Evolutionary conservation across 2,888 invertebrate genomes (phyloP), one percentile per base, ranked within the genome.

Genomic region (Papilio demoleus): DNA sequence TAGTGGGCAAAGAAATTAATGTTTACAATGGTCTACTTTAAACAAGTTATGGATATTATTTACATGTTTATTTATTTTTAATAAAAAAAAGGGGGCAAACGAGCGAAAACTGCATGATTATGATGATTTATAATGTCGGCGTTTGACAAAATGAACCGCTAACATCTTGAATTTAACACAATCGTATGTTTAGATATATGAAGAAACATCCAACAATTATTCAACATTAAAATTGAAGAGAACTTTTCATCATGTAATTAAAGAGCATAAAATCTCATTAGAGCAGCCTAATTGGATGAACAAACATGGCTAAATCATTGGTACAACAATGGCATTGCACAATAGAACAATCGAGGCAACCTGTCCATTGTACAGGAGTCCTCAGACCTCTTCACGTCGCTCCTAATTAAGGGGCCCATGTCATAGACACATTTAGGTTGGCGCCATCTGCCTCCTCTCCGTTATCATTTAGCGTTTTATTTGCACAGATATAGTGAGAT

Each of bases 301-400:
- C 67, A 22, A 45, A 45, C 59, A 36, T 53, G 42, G 27, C 50
- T 69, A 70, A 70, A 66, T 62, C 22, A 24, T 34, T 42, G 73
- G 76, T 84, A 88, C 87, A 90, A 89, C 88, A 77, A 79, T 77
- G 72, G 76, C 80, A 82, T 81, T 82, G 85, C 78, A 77, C 83
- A 85, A 79, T 79, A n/a, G 65, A 60, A 68, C 65, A 68, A 79
- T 81, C 78, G 78, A 72, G 69, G 74, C 78, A 81, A 79, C 78
- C 81, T 79, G 77, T 80, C 81, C 83, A 85, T 85, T 85, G 88
- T 86, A 74, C 76, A 72, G 73, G 71, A 77, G 74, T 83, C 82
- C 84, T 83, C 84, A 88, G 84, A 89, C 88, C 86, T 88, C 90
- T 89, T 88, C 72, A 78, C 83, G 83, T 83, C 83, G 79, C 86